These are phyloP conservation scores for cat (Felis catus) DNA, from an alignment of 2,113 vertebrate species.

Conservation along the genomic window F.catus_Fca126_mat1.0 CM031425.1:56814501-56815000, in stretches of 20 bases:
- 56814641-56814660: fast-evolving
- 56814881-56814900: not conserved
- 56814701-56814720: not conserved
- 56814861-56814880: not conserved
- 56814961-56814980: too few species aligned
- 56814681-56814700: not conserved
- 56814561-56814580: not conserved
- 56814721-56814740: not conserved
- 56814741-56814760: not conserved
- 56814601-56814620: too few species aligned
- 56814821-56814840: not conserved
- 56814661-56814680: not conserved
- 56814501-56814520: not conserved
- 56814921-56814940: too few species aligned
- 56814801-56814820: not conserved
- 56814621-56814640: fast-evolving
- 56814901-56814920: too few species aligned
- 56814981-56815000: too few species aligned
- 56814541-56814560: too few species aligned
- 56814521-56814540: not conserved
- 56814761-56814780: not conserved
- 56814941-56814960: too few species aligned
- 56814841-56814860: not conserved
- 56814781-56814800: not conserved
- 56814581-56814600: not conserved